A percentile compares a stretch with the other conserved stretches of the same genome.
These are phyloP conservation scores for Hedychridium roseum DNA, from an alignment of 2,888 invertebrate species.

Conservation along the genomic window DNA sequence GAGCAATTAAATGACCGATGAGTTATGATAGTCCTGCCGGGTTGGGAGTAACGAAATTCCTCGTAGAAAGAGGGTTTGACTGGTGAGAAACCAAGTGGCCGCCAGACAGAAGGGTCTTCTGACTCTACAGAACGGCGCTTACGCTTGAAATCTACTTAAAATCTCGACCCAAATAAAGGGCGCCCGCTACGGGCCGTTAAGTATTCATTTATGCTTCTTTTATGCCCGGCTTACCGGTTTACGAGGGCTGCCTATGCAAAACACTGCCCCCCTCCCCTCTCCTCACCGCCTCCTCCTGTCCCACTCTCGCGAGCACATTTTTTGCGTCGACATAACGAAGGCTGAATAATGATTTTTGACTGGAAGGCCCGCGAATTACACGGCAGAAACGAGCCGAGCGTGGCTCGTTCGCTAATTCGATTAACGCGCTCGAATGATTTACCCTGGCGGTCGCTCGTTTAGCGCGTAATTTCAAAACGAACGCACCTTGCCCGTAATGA, in stretches of 20 bases:
- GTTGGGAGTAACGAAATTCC: not conserved
- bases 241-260: conserved; percentile 34
- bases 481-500: too few species aligned
- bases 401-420: too few species aligned
- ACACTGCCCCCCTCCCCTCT: conserved; percentile 1
- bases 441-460: too few species aligned
- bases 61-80: not conserved
- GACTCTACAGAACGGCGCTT: conserved; percentile 10
- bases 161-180: conserved; percentile 27
- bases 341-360: too few species aligned
- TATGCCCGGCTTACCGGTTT: conserved; percentile 31
- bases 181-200: conserved; percentile 18
- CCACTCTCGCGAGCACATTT: too few species aligned
- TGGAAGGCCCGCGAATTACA: too few species aligned
- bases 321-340: conserved; percentile 21
- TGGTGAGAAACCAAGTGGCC: too few species aligned
- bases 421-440: too few species aligned
- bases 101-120: not conserved
- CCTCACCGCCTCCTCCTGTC: not conserved
- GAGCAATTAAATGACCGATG: too few species aligned
- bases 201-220: conserved; percentile 37
- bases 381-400: too few species aligned
- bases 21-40: too few species aligned
- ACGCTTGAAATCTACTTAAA: conserved; percentile 25
- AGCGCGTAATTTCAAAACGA: too few species aligned